These are phyloP conservation scores for Pegea sp. DNA, from an alignment of 23 tunicate genomes.

Conservation along the genomic window DNA sequence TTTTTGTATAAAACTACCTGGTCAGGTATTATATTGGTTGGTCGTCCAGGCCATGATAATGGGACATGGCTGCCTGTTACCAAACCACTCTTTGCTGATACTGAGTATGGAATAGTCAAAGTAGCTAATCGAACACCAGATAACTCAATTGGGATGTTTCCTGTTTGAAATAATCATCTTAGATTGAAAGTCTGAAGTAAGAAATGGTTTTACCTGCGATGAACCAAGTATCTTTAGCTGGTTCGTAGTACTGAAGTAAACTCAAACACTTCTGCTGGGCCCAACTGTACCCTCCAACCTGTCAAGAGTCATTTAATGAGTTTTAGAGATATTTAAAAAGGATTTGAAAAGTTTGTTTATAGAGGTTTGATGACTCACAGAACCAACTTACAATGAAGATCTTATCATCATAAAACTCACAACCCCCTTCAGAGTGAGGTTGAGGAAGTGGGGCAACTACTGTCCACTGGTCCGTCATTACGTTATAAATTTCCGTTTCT, in stretches of 20 bases:
- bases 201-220: conserved; percentile 33
- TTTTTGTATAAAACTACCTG: conserved; percentile 4
- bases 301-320: neutral
- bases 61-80: conserved; percentile 87
- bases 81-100: conserved; percentile 87
- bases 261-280: conserved; percentile 96
- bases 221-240: conserved; percentile 81
- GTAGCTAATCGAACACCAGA: conserved; percentile 88
- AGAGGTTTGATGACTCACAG: neutral
- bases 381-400: conserved; percentile 37
- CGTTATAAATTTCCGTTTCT: conserved; percentile 98
- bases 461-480: conserved; percentile 98
- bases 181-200: neutral
- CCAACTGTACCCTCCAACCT: conserved; percentile 99
- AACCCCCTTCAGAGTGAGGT: conserved; percentile 96
- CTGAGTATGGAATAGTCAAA: conserved; percentile 91
- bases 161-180: conserved; percentile 9
- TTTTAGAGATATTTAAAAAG: neutral
- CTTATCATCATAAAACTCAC: conserved; percentile 66
- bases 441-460: conserved; percentile 90
- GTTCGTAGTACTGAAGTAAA: conserved; percentile 87
- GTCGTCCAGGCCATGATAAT: conserved; percentile 78
- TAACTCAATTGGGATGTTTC: conserved; percentile 94
- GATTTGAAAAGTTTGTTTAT: neutral
- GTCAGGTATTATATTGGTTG: conserved; percentile 6